Evolutionary conservation across 2,888 invertebrate genomes (phyloP).

Genomic region (Sesia bembeciformis): DNA sequence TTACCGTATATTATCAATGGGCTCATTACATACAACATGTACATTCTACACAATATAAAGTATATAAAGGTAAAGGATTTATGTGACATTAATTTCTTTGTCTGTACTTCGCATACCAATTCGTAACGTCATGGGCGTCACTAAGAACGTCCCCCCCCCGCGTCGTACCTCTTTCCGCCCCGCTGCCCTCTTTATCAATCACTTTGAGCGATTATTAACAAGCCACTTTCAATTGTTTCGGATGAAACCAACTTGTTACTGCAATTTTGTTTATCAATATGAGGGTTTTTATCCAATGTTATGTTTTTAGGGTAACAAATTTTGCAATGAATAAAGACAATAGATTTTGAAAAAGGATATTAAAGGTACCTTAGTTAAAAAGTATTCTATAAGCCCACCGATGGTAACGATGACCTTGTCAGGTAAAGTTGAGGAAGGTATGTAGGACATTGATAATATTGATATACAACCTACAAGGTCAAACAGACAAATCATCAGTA

Average conservation of each 20-base stretch:
- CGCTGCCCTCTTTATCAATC: constrained; percentile 41
- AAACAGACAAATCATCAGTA: not conserved
- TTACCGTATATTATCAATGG: not conserved
- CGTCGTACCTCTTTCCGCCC: constrained; percentile 14
- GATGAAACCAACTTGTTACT: not conserved
- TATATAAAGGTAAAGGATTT: not conserved
- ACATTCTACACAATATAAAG: not conserved
- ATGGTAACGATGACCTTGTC: not conserved
- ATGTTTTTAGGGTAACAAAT: too few species aligned
- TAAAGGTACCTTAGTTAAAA: too few species aligned
- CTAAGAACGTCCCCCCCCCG: constrained; percentile 14
- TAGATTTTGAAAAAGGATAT: too few species aligned
- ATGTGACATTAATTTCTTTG: constrained; percentile 28
- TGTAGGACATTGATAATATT: not conserved
- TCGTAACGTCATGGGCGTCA: constrained; percentile 56
- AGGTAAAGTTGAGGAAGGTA: not conserved
- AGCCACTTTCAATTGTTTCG: constrained; percentile 13
- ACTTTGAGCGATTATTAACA: constrained; percentile 37
- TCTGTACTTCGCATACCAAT: constrained; percentile 51
- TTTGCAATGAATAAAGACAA: too few species aligned
- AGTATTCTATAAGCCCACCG: too few species aligned
- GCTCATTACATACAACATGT: not conserved
- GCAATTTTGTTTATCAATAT: not conserved
- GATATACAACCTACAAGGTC: not conserved
- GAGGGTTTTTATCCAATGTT: too few species aligned